Percentiles rank a stretch among this genome's conserved stretches.
phyloP scores from a whole-genome alignment of 2,888 invertebrate genomes.

The Ennomos quercinarius region DNA sequence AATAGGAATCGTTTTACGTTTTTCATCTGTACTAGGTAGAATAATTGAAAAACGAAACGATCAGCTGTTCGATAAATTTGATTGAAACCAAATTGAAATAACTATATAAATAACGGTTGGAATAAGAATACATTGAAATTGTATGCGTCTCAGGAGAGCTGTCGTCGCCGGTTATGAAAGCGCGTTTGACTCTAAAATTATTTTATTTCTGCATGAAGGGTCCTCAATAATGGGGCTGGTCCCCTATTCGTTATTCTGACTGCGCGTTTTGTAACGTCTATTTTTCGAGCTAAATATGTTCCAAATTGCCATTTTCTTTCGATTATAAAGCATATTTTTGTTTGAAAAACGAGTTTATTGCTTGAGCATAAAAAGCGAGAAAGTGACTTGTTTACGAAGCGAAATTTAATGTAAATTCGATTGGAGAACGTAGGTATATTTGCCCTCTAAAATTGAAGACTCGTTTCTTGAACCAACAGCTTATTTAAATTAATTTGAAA shows the following conservation, averaged over 20 bases:
- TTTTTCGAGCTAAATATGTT: conserved; percentile 68
- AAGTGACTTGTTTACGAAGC: conserved; percentile 36
- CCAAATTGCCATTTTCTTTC: conserved; percentile 70
- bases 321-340: conserved; percentile 42
- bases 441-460: conserved; percentile 27
- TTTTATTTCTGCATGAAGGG: conserved; percentile 68
- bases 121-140: conserved; percentile 42
- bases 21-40: conserved; percentile 27
- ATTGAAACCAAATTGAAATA: conserved; percentile 41
- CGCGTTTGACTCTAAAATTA: conserved; percentile 69
- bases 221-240: conserved; percentile 51
- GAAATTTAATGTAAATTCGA: conserved; percentile 36
- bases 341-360: conserved; percentile 44
- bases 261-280: conserved; percentile 64
- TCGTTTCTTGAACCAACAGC: conserved; percentile 13
- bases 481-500: conserved; percentile 22
- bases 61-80: conserved; percentile 30
- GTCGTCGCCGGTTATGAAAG: conserved; percentile 59
- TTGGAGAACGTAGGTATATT: conserved; percentile 26
- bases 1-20: conserved; percentile 48
- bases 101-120: conserved; percentile 27
- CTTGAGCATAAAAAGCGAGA: conserved; percentile 40
- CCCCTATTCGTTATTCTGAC: conserved; percentile 71
- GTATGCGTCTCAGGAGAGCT: conserved; percentile 31
- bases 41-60: conserved; percentile 31